Evolutionary conservation across 2,888 invertebrate species (phyloP).

Genomic region (Ctenicera cuprea): DNA sequence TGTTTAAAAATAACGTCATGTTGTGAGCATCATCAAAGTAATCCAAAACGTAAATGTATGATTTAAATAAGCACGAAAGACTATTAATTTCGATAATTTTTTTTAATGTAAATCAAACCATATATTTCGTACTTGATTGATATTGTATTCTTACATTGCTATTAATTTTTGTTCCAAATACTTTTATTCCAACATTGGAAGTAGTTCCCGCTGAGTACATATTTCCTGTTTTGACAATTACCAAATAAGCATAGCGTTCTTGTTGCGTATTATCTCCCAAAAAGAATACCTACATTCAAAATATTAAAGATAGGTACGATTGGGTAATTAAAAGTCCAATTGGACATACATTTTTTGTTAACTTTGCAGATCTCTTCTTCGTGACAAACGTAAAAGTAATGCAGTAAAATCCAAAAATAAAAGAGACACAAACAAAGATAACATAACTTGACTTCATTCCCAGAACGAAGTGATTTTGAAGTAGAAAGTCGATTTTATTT

Average conservation of each 20-base stretch:
- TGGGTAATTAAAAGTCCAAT: neutral
- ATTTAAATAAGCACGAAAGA: too few species aligned
- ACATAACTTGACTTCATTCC: conserved; percentile 24
- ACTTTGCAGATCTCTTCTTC: too few species aligned
- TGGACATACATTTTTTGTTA: neutral
- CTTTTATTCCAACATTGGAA: conserved; percentile 46
- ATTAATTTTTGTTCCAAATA: conserved; percentile 23
- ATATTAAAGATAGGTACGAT: neutral
- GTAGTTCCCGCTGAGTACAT: conserved; percentile 45
- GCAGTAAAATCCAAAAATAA: conserved; percentile 39
- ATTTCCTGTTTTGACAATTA: conserved; percentile 49
- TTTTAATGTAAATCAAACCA: too few species aligned
- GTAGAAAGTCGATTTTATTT: conserved; percentile 38
- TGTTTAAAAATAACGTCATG: too few species aligned
- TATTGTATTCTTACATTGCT: conserved; percentile 44
- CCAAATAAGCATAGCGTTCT: conserved; percentile 54
- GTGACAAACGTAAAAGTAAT: conserved; percentile 19
- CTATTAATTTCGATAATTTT: too few species aligned
- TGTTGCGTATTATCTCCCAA: conserved; percentile 52
- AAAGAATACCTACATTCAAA: conserved; percentile 43
- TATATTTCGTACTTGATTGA: too few species aligned
- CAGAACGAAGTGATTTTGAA: conserved; percentile 17
- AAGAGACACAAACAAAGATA: conserved; percentile 28
- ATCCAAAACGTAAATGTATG: too few species aligned
- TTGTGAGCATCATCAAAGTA: neutral